Percentiles rank a stretch among this genome's conserved stretches.
Evolutionary conservation across 2,888 invertebrate genomes (phyloP).

Genomic region (Sceliomorpha sp.): DNA sequence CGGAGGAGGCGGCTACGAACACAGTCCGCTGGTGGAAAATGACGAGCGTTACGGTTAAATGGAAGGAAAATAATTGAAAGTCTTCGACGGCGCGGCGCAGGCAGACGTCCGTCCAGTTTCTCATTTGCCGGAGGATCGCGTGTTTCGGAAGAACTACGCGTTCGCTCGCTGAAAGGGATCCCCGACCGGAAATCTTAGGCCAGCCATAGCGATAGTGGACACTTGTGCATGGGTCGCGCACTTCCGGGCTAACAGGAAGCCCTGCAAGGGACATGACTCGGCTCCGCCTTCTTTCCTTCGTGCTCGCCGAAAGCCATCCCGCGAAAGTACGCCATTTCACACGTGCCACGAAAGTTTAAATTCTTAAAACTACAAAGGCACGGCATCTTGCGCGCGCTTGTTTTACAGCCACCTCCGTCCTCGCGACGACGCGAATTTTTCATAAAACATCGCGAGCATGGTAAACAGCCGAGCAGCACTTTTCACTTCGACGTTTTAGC

Average conservation of each 20-base stretch:
- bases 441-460: constrained; percentile 37
- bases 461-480: too few relatives aligned
- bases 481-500: too few relatives aligned
- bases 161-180: constrained; percentile 29
- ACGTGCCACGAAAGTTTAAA: constrained; percentile 48
- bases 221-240: constrained; percentile 33
- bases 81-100: too few relatives aligned
- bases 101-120: neutral
- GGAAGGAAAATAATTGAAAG: too few relatives aligned
- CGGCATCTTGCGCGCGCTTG: constrained; percentile 10
- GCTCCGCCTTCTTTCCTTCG: constrained; percentile 18
- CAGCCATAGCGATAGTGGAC: constrained; percentile 29
- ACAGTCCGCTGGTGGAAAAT: too few relatives aligned
- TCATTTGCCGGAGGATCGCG: constrained; percentile 49
- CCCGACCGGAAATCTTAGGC: constrained; percentile 45
- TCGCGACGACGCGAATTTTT: constrained; percentile 35
- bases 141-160: constrained; percentile 7
- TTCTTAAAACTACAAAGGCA: constrained; percentile 25
- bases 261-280: constrained; percentile 28
- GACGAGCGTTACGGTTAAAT: too few relatives aligned
- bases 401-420: constrained; percentile 17
- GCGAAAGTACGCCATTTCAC: constrained; percentile 47
- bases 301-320: constrained; percentile 31
- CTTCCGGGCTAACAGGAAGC: constrained; percentile 51
- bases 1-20: too few relatives aligned